A percentile compares a stretch with the other conserved stretches of the same genome.
Conservation (phyloP, 2,888 invertebrate genomes). For the Argyresthia goedartella region DNA sequence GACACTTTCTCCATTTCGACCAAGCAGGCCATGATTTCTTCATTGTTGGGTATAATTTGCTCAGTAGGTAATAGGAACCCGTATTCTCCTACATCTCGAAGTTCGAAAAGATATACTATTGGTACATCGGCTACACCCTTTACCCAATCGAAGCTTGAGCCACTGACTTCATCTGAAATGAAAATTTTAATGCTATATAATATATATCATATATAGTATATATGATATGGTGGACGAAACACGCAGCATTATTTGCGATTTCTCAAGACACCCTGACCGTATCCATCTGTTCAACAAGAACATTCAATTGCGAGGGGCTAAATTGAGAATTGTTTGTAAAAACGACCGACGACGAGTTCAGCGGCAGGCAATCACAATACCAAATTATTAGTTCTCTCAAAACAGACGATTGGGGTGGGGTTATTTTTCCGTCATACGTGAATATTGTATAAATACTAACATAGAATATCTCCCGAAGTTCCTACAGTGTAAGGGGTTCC, state of each 20-base stretch:
- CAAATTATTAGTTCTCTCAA: no score
- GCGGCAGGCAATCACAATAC: no score
- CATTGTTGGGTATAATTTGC: slow-evolving; percentile 55
- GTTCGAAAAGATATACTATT: slow-evolving; percentile 67
- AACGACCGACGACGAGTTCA: no score
- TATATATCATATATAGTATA: no score
- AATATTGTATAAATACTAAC: slow-evolving; percentile 24
- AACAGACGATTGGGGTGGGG: no score
- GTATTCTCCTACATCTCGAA: slow-evolving; percentile 61
- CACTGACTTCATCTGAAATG: slow-evolving; percentile 41
- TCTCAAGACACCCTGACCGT: no score
- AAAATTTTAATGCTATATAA: background rate
- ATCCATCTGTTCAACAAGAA: no score
- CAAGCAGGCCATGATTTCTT: slow-evolving; percentile 49
- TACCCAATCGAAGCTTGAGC: slow-evolving; percentile 68
- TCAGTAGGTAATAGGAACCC: slow-evolving; percentile 67
- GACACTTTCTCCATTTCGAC: slow-evolving; percentile 37
- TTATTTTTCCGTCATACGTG: no score
- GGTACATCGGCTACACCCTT: slow-evolving; percentile 62
- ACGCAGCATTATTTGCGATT: no score
- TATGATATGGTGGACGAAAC: no score
- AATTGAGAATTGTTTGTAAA: no score
- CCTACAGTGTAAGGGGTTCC: slow-evolving; percentile 41
- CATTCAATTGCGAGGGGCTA: no score
- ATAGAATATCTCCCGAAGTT: slow-evolving; percentile 44